Conservation (phyloP, 2,113 vertebrate genomes). For the Lynx canadensis region DNA sequence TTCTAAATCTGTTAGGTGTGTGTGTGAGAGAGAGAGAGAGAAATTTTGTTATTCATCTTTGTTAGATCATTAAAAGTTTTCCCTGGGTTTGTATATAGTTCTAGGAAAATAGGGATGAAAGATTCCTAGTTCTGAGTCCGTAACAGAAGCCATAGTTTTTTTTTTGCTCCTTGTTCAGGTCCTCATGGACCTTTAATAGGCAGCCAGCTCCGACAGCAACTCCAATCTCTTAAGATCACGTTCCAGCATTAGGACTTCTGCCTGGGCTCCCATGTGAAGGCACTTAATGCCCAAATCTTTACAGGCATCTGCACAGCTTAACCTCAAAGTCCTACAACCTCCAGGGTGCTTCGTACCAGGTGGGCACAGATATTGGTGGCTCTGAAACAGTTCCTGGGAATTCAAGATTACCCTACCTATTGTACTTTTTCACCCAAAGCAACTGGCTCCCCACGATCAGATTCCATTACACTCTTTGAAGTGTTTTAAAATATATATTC, state of each 20-base stretch:
- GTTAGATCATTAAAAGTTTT: conserved; percentile 34
- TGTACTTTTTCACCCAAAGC: conserved; percentile 37
- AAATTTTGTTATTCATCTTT: conserved; percentile 29
- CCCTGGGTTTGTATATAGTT: not conserved
- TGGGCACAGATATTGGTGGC: not conserved
- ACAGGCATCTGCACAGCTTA: conserved; percentile 8
- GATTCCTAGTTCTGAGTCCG: not conserved
- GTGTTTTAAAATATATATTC: conserved; percentile 9
- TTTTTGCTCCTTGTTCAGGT: conserved; percentile 46
- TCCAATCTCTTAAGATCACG: not conserved
- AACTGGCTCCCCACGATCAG: not conserved
- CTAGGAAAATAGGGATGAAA: not conserved
- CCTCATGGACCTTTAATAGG: conserved; percentile 37
- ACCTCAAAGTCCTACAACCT: not conserved
- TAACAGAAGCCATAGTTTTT: conserved; percentile 11
- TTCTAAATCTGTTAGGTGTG: conserved; percentile 24
- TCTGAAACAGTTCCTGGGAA: conserved; percentile 29
- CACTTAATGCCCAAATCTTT: conserved; percentile 49
- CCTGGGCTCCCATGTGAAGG: not conserved
- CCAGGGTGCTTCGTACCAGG: not conserved
- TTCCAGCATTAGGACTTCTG: conserved; percentile 40
- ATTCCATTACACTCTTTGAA: not conserved
- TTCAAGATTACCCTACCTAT: conserved; percentile 4
- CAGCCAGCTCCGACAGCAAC: not conserved
- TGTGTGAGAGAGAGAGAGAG: not conserved